A percentile compares a stretch with the other conserved stretches of the same genome.
Conservation (phyloP, 2,888 invertebrate species). For the Phortica magna region DNA sequence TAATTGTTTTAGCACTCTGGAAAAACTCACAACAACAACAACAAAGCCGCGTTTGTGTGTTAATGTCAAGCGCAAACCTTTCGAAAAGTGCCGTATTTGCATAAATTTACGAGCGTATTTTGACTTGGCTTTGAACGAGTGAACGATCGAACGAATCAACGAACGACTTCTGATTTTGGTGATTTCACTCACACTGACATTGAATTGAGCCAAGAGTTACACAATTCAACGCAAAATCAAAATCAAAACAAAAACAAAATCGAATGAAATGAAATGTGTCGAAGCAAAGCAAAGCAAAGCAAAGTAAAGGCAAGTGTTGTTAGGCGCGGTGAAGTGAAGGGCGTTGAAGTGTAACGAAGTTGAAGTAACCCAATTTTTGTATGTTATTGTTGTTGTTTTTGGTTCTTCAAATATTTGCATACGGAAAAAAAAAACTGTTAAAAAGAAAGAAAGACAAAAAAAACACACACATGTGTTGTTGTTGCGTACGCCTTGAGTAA, state of each 20-base stretch:
- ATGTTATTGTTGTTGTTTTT: no score
- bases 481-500: not conserved
- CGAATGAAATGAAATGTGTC: not conserved
- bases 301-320: no score
- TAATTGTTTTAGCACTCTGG: not conserved
- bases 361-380: no score
- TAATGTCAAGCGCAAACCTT: slow-evolving; percentile 31
- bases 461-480: no score
- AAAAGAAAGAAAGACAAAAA: not conserved
- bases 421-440: slow-evolving; percentile 34
- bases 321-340: not conserved
- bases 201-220: slow-evolving; percentile 64
- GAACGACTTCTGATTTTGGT: slow-evolving; percentile 3
- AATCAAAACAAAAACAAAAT: not conserved
- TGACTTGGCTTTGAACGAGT: slow-evolving; percentile 49
- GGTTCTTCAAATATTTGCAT: slow-evolving; percentile 18
- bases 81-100: slow-evolving; percentile 15
- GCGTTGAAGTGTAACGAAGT: not conserved
- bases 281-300: not conserved
- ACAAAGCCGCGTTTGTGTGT: not conserved
- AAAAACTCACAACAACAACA: not conserved
- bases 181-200: slow-evolving; percentile 67
- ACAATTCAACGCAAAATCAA: slow-evolving; percentile 47
- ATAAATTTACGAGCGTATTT: slow-evolving; percentile 43
- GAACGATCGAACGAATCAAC: no score